A percentile compares a stretch with the other conserved stretches of the same genome.
Conservation (phyloP, 2,888 invertebrate species). For the Polydesmus complanatus region DNA sequence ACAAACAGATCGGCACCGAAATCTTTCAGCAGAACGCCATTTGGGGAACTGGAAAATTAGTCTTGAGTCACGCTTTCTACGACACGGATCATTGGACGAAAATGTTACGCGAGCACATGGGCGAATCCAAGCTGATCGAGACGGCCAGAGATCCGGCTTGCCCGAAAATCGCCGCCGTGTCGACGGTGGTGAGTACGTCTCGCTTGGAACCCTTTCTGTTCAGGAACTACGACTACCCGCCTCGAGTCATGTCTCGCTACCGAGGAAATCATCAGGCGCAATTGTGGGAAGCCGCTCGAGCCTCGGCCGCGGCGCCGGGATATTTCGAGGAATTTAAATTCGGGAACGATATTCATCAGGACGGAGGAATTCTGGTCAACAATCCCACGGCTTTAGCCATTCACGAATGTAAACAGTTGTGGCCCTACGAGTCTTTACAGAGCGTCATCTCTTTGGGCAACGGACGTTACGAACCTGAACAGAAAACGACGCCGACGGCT, state of each 20-base stretch:
- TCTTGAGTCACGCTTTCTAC: conserved; percentile 80
- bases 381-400: conserved; percentile 79
- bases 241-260: conserved; percentile 51
- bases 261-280: conserved; percentile 52
- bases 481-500: conserved; percentile 22
- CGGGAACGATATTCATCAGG: conserved; percentile 56
- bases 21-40: conserved; percentile 52
- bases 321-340: conserved; percentile 71
- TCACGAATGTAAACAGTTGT: conserved; percentile 70
- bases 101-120: conserved; percentile 37
- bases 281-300: conserved; percentile 72
- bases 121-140: conserved; percentile 37
- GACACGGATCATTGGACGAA: conserved; percentile 71
- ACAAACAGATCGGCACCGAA: conserved; percentile 45
- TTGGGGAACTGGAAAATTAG: conserved; percentile 56
- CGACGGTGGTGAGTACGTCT: conserved; percentile 61
- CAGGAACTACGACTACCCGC: conserved; percentile 65
- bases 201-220: conserved; percentile 63
- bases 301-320: conserved; percentile 81
- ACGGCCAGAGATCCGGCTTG: conserved; percentile 40
- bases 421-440: conserved; percentile 57
- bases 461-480: conserved; percentile 34
- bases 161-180: conserved; percentile 59
- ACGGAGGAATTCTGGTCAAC: conserved; percentile 71
- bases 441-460: conserved; percentile 76